These are phyloP conservation scores for honey bee (Apis mellifera) DNA, from an alignment of 1,140 invertebrate genomes.

Conservation along the genomic window DNA sequence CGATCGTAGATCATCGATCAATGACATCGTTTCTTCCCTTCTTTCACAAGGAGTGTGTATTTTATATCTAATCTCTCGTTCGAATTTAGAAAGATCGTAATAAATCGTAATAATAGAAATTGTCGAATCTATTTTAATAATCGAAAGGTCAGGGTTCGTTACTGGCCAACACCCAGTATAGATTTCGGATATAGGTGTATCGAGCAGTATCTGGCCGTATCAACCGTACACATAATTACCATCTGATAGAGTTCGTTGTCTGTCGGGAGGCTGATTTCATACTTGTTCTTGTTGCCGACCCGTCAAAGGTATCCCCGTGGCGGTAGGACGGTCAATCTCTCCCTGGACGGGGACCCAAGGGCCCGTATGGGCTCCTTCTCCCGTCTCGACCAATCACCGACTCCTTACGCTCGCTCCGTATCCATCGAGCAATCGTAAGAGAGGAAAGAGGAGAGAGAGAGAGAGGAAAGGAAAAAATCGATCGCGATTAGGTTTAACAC, in stretches of 20 bases:
- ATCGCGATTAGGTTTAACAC: slow-evolving; percentile 61
- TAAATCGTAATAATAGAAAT: too few relatives aligned
- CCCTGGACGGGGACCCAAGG: slow-evolving; percentile 73
- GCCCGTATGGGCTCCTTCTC: slow-evolving; percentile 73
- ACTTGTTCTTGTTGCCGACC: slow-evolving; percentile 79
- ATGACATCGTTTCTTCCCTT: too few relatives aligned
- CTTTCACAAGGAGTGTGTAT: too few relatives aligned
- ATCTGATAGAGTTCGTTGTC: slow-evolving; percentile 81
- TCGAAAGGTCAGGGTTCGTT: neutral
- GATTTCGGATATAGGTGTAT: slow-evolving; percentile 79
- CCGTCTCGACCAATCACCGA: slow-evolving; percentile 77
- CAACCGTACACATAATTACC: slow-evolving; percentile 81
- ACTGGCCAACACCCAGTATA: slow-evolving; percentile 75
- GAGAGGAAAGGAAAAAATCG: slow-evolving; percentile 34
- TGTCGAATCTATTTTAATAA: too few relatives aligned
- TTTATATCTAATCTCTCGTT: too few relatives aligned
- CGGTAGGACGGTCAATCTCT: slow-evolving; percentile 78
- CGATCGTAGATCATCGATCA: too few relatives aligned
- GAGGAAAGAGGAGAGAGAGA: slow-evolving; percentile 31
- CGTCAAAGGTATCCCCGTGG: slow-evolving; percentile 79
- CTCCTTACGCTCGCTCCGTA: slow-evolving; percentile 62
- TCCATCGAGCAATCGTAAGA: slow-evolving; percentile 62
- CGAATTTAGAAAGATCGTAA: too few relatives aligned
- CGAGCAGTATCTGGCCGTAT: slow-evolving; percentile 76
- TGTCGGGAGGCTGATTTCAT: slow-evolving; percentile 79